A percentile compares a stretch with the other conserved stretches of the same genome.
Conservation (phyloP, 2,113 vertebrate species). For the Theropithecus gelada region DNA sequence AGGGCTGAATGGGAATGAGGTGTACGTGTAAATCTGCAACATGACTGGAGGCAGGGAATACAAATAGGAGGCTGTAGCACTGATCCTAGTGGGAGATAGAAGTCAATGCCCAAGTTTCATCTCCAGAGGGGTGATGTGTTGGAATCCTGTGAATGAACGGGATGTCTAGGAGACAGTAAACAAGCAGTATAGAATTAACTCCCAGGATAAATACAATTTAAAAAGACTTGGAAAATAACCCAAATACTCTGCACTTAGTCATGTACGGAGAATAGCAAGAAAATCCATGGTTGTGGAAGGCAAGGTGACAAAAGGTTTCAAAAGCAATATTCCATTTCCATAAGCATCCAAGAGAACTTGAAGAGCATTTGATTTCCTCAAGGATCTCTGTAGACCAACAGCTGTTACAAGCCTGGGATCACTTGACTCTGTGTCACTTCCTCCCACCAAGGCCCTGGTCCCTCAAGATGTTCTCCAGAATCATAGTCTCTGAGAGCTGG, state of each 20-base stretch:
- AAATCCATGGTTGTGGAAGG: neutral
- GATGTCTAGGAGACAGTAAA: neutral
- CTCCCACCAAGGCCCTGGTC: neutral
- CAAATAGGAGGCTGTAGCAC: neutral
- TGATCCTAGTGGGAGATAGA: neutral
- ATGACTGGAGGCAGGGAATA: neutral
- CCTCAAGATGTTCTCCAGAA: neutral
- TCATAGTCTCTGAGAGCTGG: neutral
- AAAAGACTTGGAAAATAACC: neutral
- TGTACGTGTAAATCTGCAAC: neutral
- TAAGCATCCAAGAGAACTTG: neutral
- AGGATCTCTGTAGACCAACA: neutral
- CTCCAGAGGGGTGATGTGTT: neutral
- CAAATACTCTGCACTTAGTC: neutral
- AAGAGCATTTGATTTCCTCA: conserved; percentile 6
- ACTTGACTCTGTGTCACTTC: neutral
- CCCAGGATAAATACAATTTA: neutral
- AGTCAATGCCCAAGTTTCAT: neutral
- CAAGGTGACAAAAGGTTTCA: neutral
- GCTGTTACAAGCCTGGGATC: neutral
- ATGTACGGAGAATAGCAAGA: neutral
- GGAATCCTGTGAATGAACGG: neutral
- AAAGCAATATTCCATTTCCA: neutral
- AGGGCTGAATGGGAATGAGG: neutral
- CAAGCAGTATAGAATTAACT: neutral